Evolutionary conservation across 2,888 invertebrate species (phyloP).

Genomic region (Lobophora halterata): DNA sequence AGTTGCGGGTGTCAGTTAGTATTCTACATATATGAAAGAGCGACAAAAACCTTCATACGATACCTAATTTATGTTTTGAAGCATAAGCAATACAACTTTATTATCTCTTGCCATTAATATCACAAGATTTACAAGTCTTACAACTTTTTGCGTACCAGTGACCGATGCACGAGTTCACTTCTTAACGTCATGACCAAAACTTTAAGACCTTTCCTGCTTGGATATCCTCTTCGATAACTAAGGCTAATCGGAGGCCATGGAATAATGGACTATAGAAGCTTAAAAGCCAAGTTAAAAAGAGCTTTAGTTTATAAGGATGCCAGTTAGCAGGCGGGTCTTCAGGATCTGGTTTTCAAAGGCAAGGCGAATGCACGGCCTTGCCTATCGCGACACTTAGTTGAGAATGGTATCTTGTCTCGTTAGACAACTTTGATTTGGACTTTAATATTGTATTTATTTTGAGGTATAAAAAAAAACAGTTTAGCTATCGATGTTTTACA

Average conservation of each 20-base stretch:
- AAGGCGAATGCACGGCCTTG: conserved; percentile 55
- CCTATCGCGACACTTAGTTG: conserved; percentile 20
- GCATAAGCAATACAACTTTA: too few species aligned
- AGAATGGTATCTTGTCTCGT: too few species aligned
- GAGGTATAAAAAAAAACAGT: not conserved
- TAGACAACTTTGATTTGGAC: too few species aligned
- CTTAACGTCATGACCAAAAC: conserved; percentile 18
- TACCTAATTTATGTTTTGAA: too few species aligned
- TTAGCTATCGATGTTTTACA: too few species aligned
- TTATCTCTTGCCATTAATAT: conserved; percentile 1
- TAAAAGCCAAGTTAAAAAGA: conserved; percentile 10
- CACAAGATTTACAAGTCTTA: conserved; percentile 12
- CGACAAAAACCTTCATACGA: too few species aligned
- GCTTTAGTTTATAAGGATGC: not conserved
- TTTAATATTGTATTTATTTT: too few species aligned
- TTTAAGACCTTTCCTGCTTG: conserved; percentile 10
- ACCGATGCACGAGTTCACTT: conserved; percentile 27
- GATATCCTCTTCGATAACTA: conserved; percentile 6
- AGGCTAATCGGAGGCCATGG: conserved; percentile 23
- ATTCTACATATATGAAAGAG: too few species aligned
- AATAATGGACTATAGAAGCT: conserved; percentile 15
- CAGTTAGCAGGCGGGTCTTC: conserved; percentile 3
- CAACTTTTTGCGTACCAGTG: conserved; percentile 19
- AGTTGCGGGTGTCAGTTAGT: too few species aligned
- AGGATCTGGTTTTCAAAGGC: conserved; percentile 17